phyloP scores from a whole-genome alignment of 2,888 invertebrate species.

The Chloromyia formosa region DNA sequence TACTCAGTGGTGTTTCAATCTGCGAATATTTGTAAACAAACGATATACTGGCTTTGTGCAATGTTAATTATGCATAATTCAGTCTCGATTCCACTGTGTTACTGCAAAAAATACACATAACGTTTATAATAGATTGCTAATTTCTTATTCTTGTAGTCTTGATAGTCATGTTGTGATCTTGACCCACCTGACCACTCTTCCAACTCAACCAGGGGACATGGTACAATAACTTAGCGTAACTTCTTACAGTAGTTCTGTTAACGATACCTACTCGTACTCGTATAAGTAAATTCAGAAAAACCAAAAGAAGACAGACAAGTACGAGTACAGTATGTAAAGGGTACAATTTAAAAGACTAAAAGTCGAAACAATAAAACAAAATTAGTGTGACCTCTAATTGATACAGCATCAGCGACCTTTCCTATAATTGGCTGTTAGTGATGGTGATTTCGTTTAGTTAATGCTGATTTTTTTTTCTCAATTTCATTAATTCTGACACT shows the following conservation, averaged over 20 bases:
- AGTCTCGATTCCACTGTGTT: not conserved
- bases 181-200: constrained; percentile 19
- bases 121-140: constrained; percentile 2
- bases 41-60: not conserved
- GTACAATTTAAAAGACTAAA: too few species aligned
- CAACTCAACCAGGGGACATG: not conserved
- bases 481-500: too few species aligned
- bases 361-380: not conserved
- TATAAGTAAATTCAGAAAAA: not conserved
- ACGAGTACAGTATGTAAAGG: too few species aligned
- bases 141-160: not conserved
- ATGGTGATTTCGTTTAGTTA: not conserved
- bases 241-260: not conserved
- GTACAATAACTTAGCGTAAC: not conserved
- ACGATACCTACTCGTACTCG: not conserved
- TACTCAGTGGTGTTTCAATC: not conserved
- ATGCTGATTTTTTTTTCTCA: not conserved
- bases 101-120: not conserved
- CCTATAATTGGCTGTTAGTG: not conserved
- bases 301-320: too few species aligned
- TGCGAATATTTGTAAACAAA: not conserved
- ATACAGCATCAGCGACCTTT: not conserved
- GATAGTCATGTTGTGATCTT: not conserved
- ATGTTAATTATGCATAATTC: not conserved
- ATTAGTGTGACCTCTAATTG: constrained; percentile 6